Conservation (phyloP, 2,113 vertebrate genomes). For the Naja naja region DNA sequence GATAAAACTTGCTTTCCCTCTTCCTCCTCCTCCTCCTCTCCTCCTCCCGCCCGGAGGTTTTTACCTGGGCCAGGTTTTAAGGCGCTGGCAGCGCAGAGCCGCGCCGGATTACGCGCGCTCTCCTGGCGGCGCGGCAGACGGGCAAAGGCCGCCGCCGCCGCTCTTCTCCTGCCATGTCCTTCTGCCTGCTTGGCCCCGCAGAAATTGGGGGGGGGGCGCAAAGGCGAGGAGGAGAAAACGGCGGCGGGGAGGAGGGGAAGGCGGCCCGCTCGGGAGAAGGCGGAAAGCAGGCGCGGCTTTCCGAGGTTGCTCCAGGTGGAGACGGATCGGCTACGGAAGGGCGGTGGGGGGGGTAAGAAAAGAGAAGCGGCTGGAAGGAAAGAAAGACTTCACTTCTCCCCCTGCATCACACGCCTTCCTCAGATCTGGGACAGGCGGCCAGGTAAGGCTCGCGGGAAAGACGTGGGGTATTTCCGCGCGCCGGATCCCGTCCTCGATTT, state of each 20-base stretch:
- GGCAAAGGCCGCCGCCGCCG: neutral
- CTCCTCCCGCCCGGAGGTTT: neutral
- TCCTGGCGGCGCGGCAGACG: neutral
- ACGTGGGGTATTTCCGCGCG: neutral
- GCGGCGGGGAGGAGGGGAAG: neutral
- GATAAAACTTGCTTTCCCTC: neutral
- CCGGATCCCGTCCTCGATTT: neutral
- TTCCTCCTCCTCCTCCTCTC: neutral
- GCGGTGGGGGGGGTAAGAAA: accelerated
- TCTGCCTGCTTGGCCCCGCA: neutral
- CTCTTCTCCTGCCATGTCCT: neutral
- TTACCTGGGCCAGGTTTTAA: neutral
- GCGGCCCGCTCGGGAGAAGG: neutral
- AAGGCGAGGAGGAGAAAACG: neutral
- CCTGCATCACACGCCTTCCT: neutral
- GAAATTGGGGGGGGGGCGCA: neutral
- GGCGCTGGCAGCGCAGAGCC: neutral
- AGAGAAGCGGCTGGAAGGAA: neutral
- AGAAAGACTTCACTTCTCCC: neutral
- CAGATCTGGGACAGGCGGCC: neutral
- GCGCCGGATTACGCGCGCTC: neutral
- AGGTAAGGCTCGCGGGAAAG: neutral
- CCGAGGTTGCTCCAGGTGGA: neutral
- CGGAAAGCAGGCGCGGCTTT: neutral
- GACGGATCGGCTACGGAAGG: neutral